Evolutionary conservation across 2,113 vertebrate species (phyloP).

Genomic region (Psophia crepitans): DNA sequence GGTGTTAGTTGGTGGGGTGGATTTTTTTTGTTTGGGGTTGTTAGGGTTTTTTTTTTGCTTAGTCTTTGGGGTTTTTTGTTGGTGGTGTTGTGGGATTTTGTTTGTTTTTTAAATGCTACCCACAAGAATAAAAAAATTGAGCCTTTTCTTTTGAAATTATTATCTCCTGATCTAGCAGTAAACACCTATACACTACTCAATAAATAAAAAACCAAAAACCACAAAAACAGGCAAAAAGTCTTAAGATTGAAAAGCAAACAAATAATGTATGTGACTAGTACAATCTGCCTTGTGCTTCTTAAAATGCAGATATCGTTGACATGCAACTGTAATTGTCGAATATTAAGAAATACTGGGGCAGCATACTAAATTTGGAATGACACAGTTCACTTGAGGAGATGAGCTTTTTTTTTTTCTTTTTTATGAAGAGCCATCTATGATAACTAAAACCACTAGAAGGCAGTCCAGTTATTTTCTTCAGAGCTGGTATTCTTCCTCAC

Average conservation of each 20-base stretch:
- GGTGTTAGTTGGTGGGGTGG: neutral
- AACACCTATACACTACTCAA: neutral
- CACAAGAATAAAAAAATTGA: neutral
- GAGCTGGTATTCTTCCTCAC: neutral
- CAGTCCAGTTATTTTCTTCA: conserved; percentile 40
- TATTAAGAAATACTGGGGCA: neutral
- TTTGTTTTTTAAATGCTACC: neutral
- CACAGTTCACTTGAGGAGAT: neutral
- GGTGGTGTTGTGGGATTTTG: no score
- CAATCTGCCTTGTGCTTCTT: neutral
- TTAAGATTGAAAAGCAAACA: neutral
- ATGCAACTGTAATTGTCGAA: neutral
- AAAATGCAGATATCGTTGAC: neutral
- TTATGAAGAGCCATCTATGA: neutral
- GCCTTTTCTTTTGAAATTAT: neutral
- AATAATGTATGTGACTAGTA: fast-evolving
- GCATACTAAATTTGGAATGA: neutral
- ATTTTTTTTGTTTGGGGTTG: neutral
- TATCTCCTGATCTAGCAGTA: neutral
- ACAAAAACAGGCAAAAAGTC: neutral
- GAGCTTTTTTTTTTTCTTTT: neutral
- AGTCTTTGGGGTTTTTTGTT: no score
- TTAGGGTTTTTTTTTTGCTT: no score
- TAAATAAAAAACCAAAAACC: neutral
- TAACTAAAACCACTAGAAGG: conserved; percentile 32